These are phyloP conservation scores for Poeciliopsis retropinna DNA, from an alignment of 2,113 vertebrate genomes.

Conservation along the genomic window DNA sequence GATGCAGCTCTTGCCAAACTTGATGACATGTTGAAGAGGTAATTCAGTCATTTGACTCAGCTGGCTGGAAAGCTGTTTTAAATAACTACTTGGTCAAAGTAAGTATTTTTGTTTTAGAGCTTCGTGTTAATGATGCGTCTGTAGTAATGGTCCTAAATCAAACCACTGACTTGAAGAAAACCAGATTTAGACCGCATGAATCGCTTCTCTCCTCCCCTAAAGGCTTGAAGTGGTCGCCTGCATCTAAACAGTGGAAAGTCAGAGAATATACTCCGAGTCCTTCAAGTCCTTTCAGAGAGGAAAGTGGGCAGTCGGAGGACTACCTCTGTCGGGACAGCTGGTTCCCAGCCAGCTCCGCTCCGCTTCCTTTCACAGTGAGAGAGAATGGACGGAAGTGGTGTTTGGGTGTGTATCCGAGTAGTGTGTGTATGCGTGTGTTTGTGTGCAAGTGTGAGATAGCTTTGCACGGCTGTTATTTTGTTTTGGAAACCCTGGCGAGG, in stretches of 20 bases:
- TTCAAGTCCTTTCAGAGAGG: constrained; percentile 28
- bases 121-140: not conserved
- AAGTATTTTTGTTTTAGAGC: not conserved
- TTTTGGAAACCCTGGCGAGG: constrained; percentile 56
- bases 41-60: no score
- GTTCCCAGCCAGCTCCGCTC: constrained; percentile 52
- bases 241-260: constrained; percentile 1
- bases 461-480: constrained; percentile 67
- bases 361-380: constrained; percentile 69
- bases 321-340: constrained; percentile 55
- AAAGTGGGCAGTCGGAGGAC: constrained; percentile 31
- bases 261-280: constrained; percentile 21
- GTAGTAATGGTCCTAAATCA: not conserved
- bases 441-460: constrained; percentile 28
- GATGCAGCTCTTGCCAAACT: no score
- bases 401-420: constrained; percentile 19
- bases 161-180: not conserved
- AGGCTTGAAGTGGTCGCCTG: constrained; percentile 21
- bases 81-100: not conserved
- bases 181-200: not conserved
- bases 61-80: no score
- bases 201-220: not conserved
- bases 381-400: constrained; percentile 75
- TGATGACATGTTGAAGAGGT: no score
- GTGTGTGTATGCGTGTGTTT: constrained; percentile 13